Evolutionary conservation across 2,113 vertebrate species (phyloP).

Genomic region (Anthoscopus minutus): DNA sequence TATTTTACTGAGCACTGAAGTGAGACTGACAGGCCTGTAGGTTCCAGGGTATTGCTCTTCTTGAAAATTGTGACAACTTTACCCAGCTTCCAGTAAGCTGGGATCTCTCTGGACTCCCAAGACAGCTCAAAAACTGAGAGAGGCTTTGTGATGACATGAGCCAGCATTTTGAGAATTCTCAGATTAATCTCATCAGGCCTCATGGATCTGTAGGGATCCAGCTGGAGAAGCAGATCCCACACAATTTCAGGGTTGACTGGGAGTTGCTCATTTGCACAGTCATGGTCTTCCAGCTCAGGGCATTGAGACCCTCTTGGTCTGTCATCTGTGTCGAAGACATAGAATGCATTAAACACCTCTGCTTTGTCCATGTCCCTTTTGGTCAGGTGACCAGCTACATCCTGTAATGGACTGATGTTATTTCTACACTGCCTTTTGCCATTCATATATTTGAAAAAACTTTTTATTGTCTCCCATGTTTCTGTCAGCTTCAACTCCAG

Average conservation of each 20-base stretch:
- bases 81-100: neutral
- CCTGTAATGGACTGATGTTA: rapidly evolving
- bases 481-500: neutral
- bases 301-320: neutral
- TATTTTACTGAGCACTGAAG: neutral
- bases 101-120: neutral
- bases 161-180: neutral
- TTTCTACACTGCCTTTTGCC: neutral
- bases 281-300: neutral
- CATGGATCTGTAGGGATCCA: neutral
- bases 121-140: neutral
- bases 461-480: neutral
- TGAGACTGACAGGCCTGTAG: neutral
- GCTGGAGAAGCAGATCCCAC: neutral
- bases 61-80: neutral
- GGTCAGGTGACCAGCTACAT: neutral
- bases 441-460: neutral
- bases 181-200: neutral
- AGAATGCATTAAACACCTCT: neutral
- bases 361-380: neutral
- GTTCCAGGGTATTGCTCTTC: neutral
- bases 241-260: neutral
- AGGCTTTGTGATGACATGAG: neutral
- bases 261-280: neutral
- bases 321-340: neutral